Percentiles rank a stretch among this genome's conserved stretches.
Evolutionary conservation across 2,797 vertebrate species (phyloP).

Genomic region (Triplophysa yarkandensis): DNA sequence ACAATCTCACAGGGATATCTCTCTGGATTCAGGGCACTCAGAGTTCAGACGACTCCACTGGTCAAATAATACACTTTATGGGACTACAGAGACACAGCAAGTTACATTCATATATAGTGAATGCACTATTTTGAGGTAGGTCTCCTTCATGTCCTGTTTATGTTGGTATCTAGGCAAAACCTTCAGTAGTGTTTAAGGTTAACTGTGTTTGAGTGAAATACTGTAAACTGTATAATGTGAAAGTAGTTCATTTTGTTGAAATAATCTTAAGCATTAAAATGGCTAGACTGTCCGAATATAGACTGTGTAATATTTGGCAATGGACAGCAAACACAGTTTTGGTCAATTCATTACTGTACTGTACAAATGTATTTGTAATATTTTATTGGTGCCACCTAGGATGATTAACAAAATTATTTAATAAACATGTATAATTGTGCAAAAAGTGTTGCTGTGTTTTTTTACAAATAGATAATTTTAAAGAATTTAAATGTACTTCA

Average conservation of each 20-base stretch:
- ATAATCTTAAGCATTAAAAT: not conserved
- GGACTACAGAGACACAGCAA: conserved; percentile 26
- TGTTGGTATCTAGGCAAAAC: not conserved
- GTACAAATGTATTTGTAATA: not conserved
- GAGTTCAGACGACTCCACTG: conserved; percentile 30
- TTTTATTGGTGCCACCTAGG: not conserved
- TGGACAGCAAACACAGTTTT: not conserved
- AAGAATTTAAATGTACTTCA: too few species aligned
- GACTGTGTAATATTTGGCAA: not conserved
- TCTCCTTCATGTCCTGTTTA: conserved; percentile 2
- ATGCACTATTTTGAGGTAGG: conserved; percentile 7
- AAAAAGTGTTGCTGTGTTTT: conserved; percentile 5
- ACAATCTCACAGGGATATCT: conserved; percentile 44
- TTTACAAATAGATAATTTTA: not conserved
- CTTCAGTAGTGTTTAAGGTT: not conserved
- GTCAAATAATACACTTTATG: conserved; percentile 25
- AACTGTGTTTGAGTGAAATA: not conserved
- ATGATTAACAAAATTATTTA: too few species aligned
- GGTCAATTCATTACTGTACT: not conserved
- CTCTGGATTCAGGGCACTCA: conserved; percentile 29
- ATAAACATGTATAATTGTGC: too few species aligned
- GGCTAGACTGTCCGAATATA: not conserved
- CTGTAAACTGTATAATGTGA: not conserved
- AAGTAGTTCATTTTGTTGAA: conserved; percentile 12
- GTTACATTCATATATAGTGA: not conserved